These are phyloP conservation scores for Tiliacea aurago DNA, from an alignment of 2,888 invertebrate species.

Conservation along the genomic window DNA sequence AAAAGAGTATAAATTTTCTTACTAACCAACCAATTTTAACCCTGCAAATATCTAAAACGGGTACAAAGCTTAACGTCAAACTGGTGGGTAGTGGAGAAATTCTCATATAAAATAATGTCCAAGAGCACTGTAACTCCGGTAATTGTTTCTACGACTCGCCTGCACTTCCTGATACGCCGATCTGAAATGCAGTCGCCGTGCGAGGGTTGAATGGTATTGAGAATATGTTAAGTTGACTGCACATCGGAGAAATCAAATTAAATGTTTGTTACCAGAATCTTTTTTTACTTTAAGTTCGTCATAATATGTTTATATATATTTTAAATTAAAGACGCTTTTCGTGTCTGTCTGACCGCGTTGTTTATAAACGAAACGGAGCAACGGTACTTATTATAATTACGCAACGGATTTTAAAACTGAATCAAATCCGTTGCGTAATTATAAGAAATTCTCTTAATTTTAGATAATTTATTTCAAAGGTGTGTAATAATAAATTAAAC, in stretches of 20 bases:
- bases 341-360: too few relatives aligned
- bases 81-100: conserved; percentile 37
- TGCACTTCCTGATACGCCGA: conserved; percentile 69
- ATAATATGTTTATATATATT: too few relatives aligned
- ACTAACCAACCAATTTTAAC: not conserved
- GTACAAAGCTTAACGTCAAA: conserved; percentile 35
- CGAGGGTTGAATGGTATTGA: conserved; percentile 4
- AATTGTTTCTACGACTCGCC: conserved; percentile 72
- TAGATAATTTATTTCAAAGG: too few relatives aligned
- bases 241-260: not conserved
- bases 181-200: conserved; percentile 23
- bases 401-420: too few relatives aligned
- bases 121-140: conserved; percentile 51
- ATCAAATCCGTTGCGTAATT: too few relatives aligned
- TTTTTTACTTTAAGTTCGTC: not conserved
- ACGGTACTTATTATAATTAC: too few relatives aligned
- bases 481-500: too few relatives aligned
- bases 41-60: conserved; percentile 13
- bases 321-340: too few relatives aligned
- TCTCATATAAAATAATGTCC: conserved; percentile 67
- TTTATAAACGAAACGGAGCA: too few relatives aligned
- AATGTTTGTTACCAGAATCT: not conserved
- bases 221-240: conserved; percentile 19
- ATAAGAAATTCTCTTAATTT: too few relatives aligned
- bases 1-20: not conserved